A percentile compares a stretch with the other conserved stretches of the same genome.
phyloP scores from a whole-genome alignment of 2,888 invertebrate species.

The Cetonia aurata region DNA sequence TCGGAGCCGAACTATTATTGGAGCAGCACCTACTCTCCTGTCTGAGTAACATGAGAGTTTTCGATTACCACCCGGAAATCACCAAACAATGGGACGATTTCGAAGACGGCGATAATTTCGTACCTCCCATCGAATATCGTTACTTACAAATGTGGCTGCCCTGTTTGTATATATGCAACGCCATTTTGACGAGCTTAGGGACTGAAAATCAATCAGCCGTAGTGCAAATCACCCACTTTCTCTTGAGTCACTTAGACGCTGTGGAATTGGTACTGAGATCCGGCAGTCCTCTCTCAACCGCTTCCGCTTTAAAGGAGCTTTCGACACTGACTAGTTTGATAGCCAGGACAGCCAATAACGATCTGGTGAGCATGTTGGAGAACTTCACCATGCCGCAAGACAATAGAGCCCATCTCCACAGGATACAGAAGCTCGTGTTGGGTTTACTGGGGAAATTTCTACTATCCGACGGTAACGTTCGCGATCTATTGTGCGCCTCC shows the following conservation, averaged over 20 bases:
- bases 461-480: slow-evolving; percentile 64
- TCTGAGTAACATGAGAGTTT: slow-evolving; percentile 77
- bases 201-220: slow-evolving; percentile 86
- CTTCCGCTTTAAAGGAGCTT: slow-evolving; percentile 79
- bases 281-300: slow-evolving; percentile 75
- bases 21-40: slow-evolving; percentile 73
- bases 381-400: slow-evolving; percentile 65
- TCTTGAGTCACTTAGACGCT: slow-evolving; percentile 86
- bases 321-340: slow-evolving; percentile 76
- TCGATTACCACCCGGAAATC: slow-evolving; percentile 80
- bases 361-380: slow-evolving; percentile 61
- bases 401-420: slow-evolving; percentile 72
- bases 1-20: slow-evolving; percentile 76
- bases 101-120: slow-evolving; percentile 65
- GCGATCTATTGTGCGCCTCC: slow-evolving; percentile 62
- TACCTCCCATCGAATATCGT: slow-evolving; percentile 76
- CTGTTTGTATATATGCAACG: slow-evolving; percentile 83
- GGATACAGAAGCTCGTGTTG: slow-evolving; percentile 82
- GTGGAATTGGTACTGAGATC: slow-evolving; percentile 83
- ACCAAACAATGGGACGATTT: slow-evolving; percentile 58
- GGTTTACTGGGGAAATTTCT: slow-evolving; percentile 80
- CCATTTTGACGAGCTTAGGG: slow-evolving; percentile 85
- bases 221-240: slow-evolving; percentile 82
- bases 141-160: slow-evolving; percentile 89
- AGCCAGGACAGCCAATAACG: slow-evolving; percentile 62